These are phyloP conservation scores for Magallana ariakensis DNA, from an alignment of 1,140 invertebrate genomes.

Conservation along the genomic window DNA sequence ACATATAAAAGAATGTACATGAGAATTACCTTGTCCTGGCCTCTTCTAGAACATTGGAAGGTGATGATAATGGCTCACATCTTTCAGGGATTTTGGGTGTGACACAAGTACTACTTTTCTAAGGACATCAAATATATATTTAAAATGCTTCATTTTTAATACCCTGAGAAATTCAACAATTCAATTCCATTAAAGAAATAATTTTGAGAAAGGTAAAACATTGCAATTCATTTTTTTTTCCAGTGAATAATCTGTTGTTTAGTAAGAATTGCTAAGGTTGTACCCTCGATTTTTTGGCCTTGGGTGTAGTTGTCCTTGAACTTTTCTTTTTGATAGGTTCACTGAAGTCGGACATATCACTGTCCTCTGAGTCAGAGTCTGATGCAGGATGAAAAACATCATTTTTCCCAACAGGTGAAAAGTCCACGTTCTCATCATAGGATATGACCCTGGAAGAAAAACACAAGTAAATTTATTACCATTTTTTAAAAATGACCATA, in stretches of 20 bases:
- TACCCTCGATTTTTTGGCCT: conserved; percentile 31
- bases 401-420: conserved; percentile 7
- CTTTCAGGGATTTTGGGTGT: conserved; percentile 71
- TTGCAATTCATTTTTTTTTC: too few relatives aligned
- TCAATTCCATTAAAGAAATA: too few relatives aligned
- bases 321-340: neutral
- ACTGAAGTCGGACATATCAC: conserved; percentile 2
- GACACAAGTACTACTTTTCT: conserved; percentile 36
- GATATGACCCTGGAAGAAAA: conserved; percentile 1
- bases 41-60: conserved; percentile 73
- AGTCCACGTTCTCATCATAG: conserved; percentile 3
- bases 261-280: too few relatives aligned
- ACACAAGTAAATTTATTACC: too few relatives aligned
- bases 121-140: too few relatives aligned
- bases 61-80: conserved; percentile 58
- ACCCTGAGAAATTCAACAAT: too few relatives aligned
- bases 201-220: too few relatives aligned
- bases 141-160: too few relatives aligned
- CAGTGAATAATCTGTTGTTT: too few relatives aligned
- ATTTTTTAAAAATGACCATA: too few relatives aligned
- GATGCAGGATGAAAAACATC: neutral
- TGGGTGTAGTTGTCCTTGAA: neutral
- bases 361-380: neutral
- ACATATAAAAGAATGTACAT: neutral
- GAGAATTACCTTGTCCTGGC: conserved; percentile 72